Percentiles rank a stretch among this genome's conserved stretches.
Conservation (phyloP, 2,113 vertebrate species). For the Romanogobio albipinnatus region DNA sequence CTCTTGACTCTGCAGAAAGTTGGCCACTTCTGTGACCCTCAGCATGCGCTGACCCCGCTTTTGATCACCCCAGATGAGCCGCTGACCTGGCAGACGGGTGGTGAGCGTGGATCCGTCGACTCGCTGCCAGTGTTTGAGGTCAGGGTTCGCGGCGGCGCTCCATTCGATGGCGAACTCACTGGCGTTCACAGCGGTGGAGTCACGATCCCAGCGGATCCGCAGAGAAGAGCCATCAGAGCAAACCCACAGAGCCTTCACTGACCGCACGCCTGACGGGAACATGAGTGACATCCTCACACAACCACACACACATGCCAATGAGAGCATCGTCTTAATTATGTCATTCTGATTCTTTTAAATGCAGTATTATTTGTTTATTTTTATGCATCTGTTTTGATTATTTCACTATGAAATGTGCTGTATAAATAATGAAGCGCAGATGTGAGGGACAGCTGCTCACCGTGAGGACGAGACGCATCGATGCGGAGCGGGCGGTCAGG, state of each 20-base stretch:
- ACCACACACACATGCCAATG: no score
- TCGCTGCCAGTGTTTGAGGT: conserved; percentile 43
- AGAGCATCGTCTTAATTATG: no score
- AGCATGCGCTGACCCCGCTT: no score
- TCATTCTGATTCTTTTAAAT: no score
- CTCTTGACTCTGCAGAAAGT: no score
- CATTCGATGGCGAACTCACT: conserved; percentile 61
- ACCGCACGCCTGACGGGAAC: conserved; percentile 48
- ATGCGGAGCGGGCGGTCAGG: conserved; percentile 20
- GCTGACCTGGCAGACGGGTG: conserved; percentile 57
- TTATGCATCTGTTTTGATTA: no score
- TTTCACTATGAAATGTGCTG: no score
- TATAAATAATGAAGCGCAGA: no score
- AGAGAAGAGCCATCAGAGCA: conserved; percentile 7
- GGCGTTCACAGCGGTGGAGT: neutral
- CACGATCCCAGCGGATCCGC: conserved; percentile 61
- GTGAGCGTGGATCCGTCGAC: conserved; percentile 36
- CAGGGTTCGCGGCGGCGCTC: neutral
- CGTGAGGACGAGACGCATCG: neutral
- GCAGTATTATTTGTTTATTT: no score
- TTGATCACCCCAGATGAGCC: no score
- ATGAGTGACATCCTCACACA: no score
- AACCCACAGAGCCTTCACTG: conserved; percentile 65
- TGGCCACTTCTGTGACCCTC: no score
- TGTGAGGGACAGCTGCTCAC: conserved; percentile 34